A percentile compares a stretch with the other conserved stretches of the same genome.
Evolutionary conservation across 2,888 invertebrate species (phyloP).

Genomic region (Cataglyphis altisquamis): DNA sequence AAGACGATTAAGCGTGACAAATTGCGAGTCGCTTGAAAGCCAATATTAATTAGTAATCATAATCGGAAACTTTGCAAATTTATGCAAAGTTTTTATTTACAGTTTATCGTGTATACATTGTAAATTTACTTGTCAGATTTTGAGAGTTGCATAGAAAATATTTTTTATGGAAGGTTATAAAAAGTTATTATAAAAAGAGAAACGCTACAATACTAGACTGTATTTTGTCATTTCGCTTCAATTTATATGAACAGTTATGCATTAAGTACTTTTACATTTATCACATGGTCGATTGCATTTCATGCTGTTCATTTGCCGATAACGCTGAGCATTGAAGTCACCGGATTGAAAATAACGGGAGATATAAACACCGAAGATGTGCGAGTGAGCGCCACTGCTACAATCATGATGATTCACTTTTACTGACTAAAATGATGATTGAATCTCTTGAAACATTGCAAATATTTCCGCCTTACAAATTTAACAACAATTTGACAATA

Average conservation of each 20-base stretch:
- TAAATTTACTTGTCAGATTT: background rate
- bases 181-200: background rate
- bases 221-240: background rate
- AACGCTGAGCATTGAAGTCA: slow-evolving; percentile 69
- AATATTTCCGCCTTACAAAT: slow-evolving; percentile 5
- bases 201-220: background rate
- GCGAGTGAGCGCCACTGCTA: slow-evolving; percentile 22
- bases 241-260: background rate
- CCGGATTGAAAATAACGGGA: slow-evolving; percentile 80
- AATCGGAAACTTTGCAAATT: background rate
- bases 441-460: background rate
- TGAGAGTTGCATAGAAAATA: background rate
- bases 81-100: background rate
- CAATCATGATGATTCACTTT: slow-evolving; percentile 64
- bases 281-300: slow-evolving; percentile 31
- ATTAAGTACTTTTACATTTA: slow-evolving; percentile 28
- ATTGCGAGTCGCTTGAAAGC: background rate
- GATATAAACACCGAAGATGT: slow-evolving; percentile 76
- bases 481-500: background rate
- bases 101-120: background rate
- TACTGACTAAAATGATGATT: slow-evolving; percentile 64
- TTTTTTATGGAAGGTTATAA: background rate
- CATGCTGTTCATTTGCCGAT: slow-evolving; percentile 13
- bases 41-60: slow-evolving; percentile 1
- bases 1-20: slow-evolving; percentile 32